Conservation (phyloP, 2,888 invertebrate genomes). For the Petrolisthes manimaculis region DNA sequence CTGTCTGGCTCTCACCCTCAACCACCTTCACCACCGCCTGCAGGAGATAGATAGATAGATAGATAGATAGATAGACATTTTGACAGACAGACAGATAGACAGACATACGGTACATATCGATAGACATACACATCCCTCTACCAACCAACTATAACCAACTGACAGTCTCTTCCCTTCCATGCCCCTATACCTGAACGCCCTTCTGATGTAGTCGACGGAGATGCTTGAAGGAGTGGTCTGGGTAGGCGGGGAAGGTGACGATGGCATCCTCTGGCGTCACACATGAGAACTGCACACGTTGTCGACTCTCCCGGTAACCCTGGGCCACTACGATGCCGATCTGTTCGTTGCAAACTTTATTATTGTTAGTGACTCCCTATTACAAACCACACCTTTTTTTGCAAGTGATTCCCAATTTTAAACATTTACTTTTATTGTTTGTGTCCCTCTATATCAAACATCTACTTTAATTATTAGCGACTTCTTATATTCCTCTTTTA, state of each 20-base stretch:
- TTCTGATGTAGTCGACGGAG: constrained; percentile 58
- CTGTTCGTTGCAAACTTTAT: constrained; percentile 2
- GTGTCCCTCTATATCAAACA: no score
- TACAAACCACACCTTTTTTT: no score
- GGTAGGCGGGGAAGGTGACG: constrained; percentile 51
- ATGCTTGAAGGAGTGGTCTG: constrained; percentile 54
- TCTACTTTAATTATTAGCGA: no score
- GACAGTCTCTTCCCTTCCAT: not conserved
- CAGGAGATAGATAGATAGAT: not conserved
- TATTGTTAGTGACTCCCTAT: no score
- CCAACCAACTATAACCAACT: not conserved
- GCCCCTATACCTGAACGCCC: constrained; percentile 48
- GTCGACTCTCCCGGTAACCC: constrained; percentile 46
- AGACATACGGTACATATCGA: no score
- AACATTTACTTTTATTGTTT: no score
- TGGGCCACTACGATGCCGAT: constrained; percentile 59
- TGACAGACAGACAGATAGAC: no score
- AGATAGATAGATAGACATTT: not conserved
- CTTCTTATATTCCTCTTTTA: no score
- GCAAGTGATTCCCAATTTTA: no score
- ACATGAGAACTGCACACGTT: constrained; percentile 28
- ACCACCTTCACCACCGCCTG: constrained; percentile 57
- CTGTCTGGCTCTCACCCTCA: constrained; percentile 51
- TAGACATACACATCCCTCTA: no score
- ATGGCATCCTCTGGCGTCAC: constrained; percentile 43